Conservation (phyloP, 2,797 vertebrate genomes). For the Anolis apletophallus region DNA sequence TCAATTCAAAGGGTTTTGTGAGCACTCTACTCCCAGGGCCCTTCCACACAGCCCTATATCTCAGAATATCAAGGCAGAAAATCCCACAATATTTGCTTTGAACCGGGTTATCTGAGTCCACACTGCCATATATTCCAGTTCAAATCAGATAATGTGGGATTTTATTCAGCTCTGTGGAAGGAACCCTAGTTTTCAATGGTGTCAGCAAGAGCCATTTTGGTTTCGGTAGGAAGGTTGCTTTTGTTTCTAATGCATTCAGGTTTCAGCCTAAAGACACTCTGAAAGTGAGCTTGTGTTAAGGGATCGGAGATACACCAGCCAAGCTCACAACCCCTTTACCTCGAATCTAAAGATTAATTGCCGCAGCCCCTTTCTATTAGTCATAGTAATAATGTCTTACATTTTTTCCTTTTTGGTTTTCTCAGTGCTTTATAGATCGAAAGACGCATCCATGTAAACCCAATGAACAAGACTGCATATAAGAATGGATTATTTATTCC, state of each 20-base stretch:
- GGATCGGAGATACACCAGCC: background rate
- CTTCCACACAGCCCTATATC: no score
- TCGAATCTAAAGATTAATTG: no score
- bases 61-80: no score
- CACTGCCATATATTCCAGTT: no score
- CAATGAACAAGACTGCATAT: background rate
- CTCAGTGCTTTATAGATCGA: background rate
- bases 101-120: no score
- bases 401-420: background rate
- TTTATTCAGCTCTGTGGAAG: no score
- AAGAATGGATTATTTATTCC: background rate
- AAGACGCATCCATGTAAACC: background rate
- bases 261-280: background rate
- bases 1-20: background rate
- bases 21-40: background rate
- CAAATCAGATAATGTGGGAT: no score
- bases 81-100: no score
- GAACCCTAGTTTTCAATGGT: no score
- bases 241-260: background rate
- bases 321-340: background rate
- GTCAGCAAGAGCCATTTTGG: background rate
- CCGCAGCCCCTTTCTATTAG: no score
- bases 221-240: background rate
- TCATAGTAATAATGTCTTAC: no score
- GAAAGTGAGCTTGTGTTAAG: background rate